Evolutionary conservation across 2,888 invertebrate genomes (phyloP).

Genomic region (Amitus sp.): DNA sequence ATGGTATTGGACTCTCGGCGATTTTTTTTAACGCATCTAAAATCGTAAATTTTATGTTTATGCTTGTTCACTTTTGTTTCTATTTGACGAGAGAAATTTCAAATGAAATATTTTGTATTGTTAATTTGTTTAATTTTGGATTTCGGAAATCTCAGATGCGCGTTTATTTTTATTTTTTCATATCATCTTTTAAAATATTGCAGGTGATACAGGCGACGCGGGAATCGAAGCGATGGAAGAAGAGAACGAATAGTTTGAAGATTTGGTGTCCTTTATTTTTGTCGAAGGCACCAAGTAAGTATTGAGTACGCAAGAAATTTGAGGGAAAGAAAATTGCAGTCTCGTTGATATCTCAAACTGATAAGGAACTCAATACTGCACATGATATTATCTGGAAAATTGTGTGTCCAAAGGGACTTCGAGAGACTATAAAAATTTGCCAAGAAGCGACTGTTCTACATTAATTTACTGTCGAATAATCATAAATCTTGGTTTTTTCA

Average conservation of each 20-base stretch:
- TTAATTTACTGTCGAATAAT: slow-evolving; percentile 14
- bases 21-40: not conserved
- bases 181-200: too few relatives aligned
- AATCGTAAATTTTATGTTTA: not conserved
- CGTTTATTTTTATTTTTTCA: too few relatives aligned
- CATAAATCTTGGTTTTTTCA: slow-evolving; percentile 32
- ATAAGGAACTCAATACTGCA: slow-evolving; percentile 26
- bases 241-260: slow-evolving; percentile 55
- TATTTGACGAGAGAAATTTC: too few relatives aligned
- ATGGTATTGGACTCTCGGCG: slow-evolving; percentile 48
- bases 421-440: slow-evolving; percentile 7
- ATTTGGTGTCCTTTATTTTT: slow-evolving; percentile 18
- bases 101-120: too few relatives aligned
- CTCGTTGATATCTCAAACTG: slow-evolving; percentile 13
- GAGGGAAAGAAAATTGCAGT: not conserved
- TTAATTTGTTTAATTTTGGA: too few relatives aligned
- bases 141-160: too few relatives aligned
- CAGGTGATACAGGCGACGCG: slow-evolving; percentile 29
- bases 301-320: slow-evolving; percentile 13
- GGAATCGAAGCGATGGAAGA: slow-evolving; percentile 58
- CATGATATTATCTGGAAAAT: slow-evolving; percentile 10
- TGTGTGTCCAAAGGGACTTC: not conserved
- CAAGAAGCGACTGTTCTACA: slow-evolving; percentile 30
- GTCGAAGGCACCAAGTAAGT: slow-evolving; percentile 23
- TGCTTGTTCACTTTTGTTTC: not conserved